Conservation (phyloP, 2,888 invertebrate species). For the Blomia tropicalis region DNA sequence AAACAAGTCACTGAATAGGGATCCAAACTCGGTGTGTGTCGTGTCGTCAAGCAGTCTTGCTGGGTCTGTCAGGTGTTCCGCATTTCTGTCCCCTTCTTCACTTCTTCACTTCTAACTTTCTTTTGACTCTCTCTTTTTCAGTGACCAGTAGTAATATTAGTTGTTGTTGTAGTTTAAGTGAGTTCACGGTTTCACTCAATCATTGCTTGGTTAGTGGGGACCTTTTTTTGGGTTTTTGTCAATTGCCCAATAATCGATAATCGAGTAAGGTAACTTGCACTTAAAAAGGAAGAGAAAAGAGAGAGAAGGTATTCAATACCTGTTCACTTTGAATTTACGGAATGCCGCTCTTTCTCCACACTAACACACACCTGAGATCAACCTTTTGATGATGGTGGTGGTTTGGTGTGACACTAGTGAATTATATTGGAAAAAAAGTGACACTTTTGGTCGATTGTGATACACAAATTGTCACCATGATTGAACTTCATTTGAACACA, state of each 20-base stretch:
- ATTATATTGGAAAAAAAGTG: too few relatives aligned
- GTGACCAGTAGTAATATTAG: neutral
- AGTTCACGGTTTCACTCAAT: constrained; percentile 9
- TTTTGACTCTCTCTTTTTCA: neutral
- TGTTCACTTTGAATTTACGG: neutral
- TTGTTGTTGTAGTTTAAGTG: neutral
- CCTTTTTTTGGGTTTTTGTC: neutral
- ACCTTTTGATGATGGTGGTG: too few relatives aligned
- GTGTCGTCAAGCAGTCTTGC: constrained; percentile 13
- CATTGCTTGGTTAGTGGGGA: too few relatives aligned
- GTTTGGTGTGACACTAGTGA: too few relatives aligned
- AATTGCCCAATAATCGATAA: constrained; percentile 3
- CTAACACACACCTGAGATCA: neutral
- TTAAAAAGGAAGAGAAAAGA: too few relatives aligned
- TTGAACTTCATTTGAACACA: too few relatives aligned
- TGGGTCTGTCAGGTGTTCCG: neutral
- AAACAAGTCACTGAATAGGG: neutral
- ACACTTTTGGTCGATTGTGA: too few relatives aligned
- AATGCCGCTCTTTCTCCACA: neutral
- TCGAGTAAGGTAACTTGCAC: neutral
- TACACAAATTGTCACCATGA: too few relatives aligned
- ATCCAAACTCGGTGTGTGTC: neutral
- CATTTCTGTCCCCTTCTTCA: too few relatives aligned
- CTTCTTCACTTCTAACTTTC: neutral
- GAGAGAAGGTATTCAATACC: neutral